Conservation (phyloP, 2,888 invertebrate species). For the Rosalia funebris region DNA sequence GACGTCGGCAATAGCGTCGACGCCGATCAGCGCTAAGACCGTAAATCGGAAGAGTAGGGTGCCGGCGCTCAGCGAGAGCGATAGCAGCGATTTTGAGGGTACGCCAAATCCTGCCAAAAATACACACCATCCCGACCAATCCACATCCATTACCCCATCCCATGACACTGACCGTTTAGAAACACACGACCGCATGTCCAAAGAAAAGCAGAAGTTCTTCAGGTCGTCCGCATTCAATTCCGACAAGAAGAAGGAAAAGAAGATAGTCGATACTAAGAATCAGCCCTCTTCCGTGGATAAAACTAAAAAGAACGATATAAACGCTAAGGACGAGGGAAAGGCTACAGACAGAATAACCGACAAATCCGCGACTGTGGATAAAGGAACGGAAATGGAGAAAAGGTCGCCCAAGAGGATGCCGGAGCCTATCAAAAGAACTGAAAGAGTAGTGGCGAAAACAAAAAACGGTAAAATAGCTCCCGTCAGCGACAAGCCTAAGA, state of each 20-base stretch:
- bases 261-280: slow-evolving; percentile 11
- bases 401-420: not conserved
- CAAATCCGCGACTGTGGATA: not conserved
- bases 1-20: slow-evolving; percentile 26
- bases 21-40: slow-evolving; percentile 40
- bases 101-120: slow-evolving; percentile 58
- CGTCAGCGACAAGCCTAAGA: slow-evolving; percentile 20
- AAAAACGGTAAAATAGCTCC: slow-evolving; percentile 27
- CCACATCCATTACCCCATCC: slow-evolving; percentile 40
- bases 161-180: slow-evolving; percentile 63
- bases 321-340: not conserved
- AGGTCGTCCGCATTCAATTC: slow-evolving; percentile 82
- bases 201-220: slow-evolving; percentile 90
- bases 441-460: slow-evolving; percentile 23
- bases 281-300: slow-evolving; percentile 7
- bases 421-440: slow-evolving; percentile 13
- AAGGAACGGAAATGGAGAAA: not conserved
- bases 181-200: slow-evolving; percentile 81
- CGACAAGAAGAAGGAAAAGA: slow-evolving; percentile 67
- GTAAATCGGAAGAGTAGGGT: slow-evolving; percentile 59
- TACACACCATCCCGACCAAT: slow-evolving; percentile 33
- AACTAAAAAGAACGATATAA: slow-evolving; percentile 6
- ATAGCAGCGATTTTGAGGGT: slow-evolving; percentile 61
- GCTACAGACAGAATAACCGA: not conserved
- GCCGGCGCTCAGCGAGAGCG: slow-evolving; percentile 59